These are phyloP conservation scores for Orthochromis malagaraziensis DNA, from an alignment of 2,113 vertebrate species.

Conservation along the genomic window DNA sequence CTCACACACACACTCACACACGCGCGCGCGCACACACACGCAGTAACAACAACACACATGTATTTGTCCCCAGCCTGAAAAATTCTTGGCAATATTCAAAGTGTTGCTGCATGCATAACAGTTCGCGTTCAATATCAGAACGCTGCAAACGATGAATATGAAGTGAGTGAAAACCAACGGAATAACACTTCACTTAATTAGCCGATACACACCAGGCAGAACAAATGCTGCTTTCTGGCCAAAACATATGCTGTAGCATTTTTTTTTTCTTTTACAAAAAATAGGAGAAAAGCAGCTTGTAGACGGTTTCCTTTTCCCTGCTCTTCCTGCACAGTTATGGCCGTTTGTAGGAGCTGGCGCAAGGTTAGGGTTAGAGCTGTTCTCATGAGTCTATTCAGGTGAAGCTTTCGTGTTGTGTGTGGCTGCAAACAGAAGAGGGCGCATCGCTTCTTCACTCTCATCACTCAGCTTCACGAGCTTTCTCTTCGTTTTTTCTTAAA, in stretches of 20 bases:
- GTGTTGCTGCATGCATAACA: constrained; percentile 76
- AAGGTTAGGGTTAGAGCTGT: background rate
- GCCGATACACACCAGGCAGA: constrained; percentile 56
- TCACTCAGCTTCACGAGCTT: background rate
- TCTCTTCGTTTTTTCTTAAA: background rate
- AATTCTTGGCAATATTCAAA: constrained; percentile 69
- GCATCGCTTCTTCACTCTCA: constrained; percentile 23
- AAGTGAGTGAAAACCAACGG: constrained; percentile 69
- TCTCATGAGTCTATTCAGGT: background rate
- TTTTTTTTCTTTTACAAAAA: background rate
- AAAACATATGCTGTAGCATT: constrained; percentile 51
- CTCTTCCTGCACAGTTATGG: background rate
- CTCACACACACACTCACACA: background rate
- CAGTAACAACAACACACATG: constrained; percentile 17
- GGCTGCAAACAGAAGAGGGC: constrained; percentile 70
- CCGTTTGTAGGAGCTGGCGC: background rate
- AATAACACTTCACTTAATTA: constrained; percentile 76
- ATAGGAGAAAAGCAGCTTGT: background rate
- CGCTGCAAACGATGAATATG: constrained; percentile 67
- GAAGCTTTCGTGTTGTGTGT: constrained; percentile 36
- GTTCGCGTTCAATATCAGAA: constrained; percentile 65
- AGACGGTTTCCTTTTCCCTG: background rate
- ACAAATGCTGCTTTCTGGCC: constrained; percentile 62
- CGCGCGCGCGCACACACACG: background rate
- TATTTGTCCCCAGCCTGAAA: constrained; percentile 45